Percentiles rank a stretch among this genome's conserved stretches.
Evolutionary conservation across 2,113 vertebrate species (phyloP).

Genomic region (Helogale parvula): DNA sequence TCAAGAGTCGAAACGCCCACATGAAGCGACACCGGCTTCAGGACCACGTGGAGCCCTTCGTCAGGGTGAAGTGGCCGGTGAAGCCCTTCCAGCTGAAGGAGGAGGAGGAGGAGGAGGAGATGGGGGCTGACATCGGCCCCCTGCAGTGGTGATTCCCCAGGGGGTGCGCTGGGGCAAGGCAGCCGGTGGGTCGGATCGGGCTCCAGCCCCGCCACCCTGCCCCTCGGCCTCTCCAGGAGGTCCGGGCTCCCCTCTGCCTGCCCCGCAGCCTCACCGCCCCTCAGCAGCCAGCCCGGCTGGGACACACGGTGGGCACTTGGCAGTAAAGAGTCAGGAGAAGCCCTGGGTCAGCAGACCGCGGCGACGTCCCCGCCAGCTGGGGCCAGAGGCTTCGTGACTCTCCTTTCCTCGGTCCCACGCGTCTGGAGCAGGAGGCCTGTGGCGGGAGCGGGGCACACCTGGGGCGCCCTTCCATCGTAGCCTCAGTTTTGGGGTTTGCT

Average conservation of each 20-base stretch:
- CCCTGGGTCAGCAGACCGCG: background rate
- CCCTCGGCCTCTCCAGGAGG: background rate
- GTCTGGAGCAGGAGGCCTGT: background rate
- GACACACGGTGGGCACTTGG: background rate
- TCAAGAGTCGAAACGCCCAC: conserved; percentile 86
- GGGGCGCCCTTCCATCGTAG: background rate
- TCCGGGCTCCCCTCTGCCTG: background rate
- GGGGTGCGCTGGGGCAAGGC: background rate
- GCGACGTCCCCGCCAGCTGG: background rate
- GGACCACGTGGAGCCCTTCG: conserved; percentile 70
- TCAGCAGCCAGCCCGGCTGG: background rate
- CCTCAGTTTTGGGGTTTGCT: conserved; percentile 33
- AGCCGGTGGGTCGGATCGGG: background rate
- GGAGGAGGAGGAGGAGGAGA: conserved; percentile 69
- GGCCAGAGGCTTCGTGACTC: background rate
- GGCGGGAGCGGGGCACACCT: background rate
- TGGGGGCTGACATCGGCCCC: conserved; percentile 53
- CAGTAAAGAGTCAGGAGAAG: background rate
- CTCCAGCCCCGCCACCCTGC: background rate
- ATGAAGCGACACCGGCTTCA: conserved; percentile 86
- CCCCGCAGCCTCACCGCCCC: background rate
- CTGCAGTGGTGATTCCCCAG: conserved; percentile 75
- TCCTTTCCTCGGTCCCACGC: background rate
- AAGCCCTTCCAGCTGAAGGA: conserved; percentile 68
- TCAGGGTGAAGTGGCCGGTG: conserved; percentile 66